Conservation (phyloP, 2,888 invertebrate genomes). For the Phytoseiulus persimilis region DNA sequence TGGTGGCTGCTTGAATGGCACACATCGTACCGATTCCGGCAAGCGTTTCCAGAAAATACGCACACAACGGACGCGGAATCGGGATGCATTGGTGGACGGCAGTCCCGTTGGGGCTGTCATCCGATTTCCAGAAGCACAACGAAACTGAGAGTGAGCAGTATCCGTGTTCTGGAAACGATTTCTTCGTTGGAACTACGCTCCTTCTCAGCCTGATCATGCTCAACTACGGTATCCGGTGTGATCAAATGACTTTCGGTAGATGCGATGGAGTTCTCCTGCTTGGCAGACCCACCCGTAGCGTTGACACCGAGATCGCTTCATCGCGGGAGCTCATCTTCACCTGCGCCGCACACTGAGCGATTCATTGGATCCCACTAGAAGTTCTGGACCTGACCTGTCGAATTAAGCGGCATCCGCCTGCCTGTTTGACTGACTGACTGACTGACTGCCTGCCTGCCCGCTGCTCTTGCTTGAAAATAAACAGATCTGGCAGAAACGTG, state of each 20-base stretch:
- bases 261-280: no score
- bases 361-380: background rate
- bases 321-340: background rate
- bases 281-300: no score
- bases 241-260: no score
- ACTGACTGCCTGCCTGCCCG: background rate
- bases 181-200: background rate
- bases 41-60: background rate
- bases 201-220: background rate
- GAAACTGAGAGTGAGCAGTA: background rate
- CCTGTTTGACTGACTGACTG: background rate
- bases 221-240: background rate
- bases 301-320: no score
- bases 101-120: background rate
- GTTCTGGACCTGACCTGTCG: background rate
- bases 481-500: background rate
- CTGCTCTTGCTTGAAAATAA: background rate
- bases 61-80: background rate
- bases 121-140: background rate
- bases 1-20: background rate
- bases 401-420: background rate
- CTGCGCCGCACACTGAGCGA: background rate
- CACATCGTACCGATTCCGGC: background rate
- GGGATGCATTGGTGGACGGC: background rate
- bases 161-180: background rate